Evolutionary conservation across 2,888 invertebrate genomes (phyloP), one percentile per base, ranked within the genome.

Genomic region (Polydesmus complanatus): DNA sequence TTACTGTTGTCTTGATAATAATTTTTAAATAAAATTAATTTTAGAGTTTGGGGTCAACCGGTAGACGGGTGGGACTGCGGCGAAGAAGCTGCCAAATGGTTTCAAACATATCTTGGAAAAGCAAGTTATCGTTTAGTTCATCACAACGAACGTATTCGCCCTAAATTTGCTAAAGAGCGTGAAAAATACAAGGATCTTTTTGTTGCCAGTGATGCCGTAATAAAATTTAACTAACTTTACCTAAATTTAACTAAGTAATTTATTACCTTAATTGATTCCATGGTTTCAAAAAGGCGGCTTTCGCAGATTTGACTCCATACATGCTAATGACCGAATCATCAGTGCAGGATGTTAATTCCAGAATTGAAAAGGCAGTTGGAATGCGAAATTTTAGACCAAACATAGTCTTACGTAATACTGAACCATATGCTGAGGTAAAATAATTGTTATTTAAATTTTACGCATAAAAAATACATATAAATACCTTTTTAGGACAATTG

Each of bases 301-400:
- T 81, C 27, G 79, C 83, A 14, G 87, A 88, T 68, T 79, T 81
- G 58, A 79, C 83, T 2, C 78, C 84, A 25, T 87, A 79, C 69
- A 80, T 83, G 72, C 69, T 88, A 26, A 79, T 86, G 66, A 83
- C 83, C 68, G 78, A 81, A 58, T 77, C 81, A 0, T 86, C 87
- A 0, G 72, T 87, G 0, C 75, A 77, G 0, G 84, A 86, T 48
- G 70, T 88, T 47, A 85, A 85, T 69, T 74, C 71, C 1, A 79
- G 81, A 0, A 67, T 85, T 37, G 66, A 68, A 2, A 70, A 72
- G 2, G 73, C 77, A 3, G 79, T 85, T 0, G 70, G 74, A 3
- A 70, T 73, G 14, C 73, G 76, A 11, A 78, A 81, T 64, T 87
- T 87, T 71, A 77, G 87, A 53, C 82, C 83, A 0, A 86, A 85